Evolutionary conservation across 2,888 invertebrate genomes (phyloP), one percentile per base, ranked within the genome.

Genomic region (Lepidonotus clava): DNA sequence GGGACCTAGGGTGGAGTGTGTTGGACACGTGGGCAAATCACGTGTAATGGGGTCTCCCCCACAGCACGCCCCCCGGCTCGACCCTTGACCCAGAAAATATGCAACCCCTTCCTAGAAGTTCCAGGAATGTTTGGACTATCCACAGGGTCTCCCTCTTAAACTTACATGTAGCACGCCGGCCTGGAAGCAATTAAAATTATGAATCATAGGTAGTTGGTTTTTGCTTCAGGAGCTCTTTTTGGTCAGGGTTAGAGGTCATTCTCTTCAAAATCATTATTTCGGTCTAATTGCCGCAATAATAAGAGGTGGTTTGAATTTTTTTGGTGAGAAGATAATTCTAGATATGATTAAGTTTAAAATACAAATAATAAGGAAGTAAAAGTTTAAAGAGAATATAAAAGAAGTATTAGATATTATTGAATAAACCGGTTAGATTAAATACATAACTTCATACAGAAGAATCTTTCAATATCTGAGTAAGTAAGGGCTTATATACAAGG

Each of bases 121-220:
- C 53, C 21, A 53, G 53, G 53, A 18, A 53, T n/a, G n/a, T n/a
- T 53, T 53, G 18, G 21, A 53, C n/a, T 53, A 18, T n/a, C 53
- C 53, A 53, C 21, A n/a, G 18, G 53, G 53, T 53, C 18, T 2
- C 18, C 4, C 53, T n/a, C 53, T n/a, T n/a, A 53, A 53, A 18
- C 46, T n/a, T n/a, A 53, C 21, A 53, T 53, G 2, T 53, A 18
- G n/a, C n/a, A n/a, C 53, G 18, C 53, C 53, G 18, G 46, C 6
- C 46, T 53, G 53, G 53, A 53, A 53, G 53, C 53, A 53, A 53
- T 53, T 53, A 53, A 53, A 53, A 18, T 53, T n/a, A n/a, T 53
- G 53, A 53, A 18, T 53, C 53, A 53, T 11, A 18, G 53, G 18
- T n/a, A 53, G 53, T n/a, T 53, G 53, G 53, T 18, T 53, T 53